A percentile compares a stretch with the other conserved stretches of the same genome.
Evolutionary conservation across 1,140 invertebrate genomes (phyloP).

Genomic region (Luehdorfia chinensis): DNA sequence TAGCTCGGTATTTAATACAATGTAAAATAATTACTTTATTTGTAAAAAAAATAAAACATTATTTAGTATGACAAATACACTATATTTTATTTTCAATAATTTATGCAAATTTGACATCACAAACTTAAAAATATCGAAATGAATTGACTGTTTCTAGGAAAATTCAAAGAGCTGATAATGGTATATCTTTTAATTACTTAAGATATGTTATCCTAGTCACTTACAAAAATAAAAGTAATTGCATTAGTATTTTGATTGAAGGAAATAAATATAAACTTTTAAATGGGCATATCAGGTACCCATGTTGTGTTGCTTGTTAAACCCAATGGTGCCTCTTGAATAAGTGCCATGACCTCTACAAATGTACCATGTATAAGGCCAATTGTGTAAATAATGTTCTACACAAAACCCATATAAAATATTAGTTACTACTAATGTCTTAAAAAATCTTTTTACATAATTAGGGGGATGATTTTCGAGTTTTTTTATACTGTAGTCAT

Average conservation of each 20-base stretch:
- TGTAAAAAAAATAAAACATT: no score
- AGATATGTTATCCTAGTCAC: conserved; percentile 7
- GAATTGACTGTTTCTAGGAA: conserved; percentile 6
- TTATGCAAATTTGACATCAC: conserved; percentile 10
- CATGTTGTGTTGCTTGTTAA: conserved; percentile 6
- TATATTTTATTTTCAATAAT: no score
- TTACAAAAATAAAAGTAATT: conserved; percentile 7
- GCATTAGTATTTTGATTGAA: no score
- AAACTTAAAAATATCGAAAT: conserved; percentile 9
- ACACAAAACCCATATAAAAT: no score
- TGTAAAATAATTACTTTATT: no score
- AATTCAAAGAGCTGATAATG: conserved; percentile 12
- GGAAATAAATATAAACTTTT: background rate
- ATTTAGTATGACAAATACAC: no score
- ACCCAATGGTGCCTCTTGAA: conserved; percentile 14
- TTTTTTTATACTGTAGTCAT: no score
- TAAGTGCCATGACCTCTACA: conserved; percentile 15
- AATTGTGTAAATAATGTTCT: background rate
- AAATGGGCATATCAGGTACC: background rate
- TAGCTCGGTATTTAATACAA: no score
- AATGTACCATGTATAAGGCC: conserved; percentile 9
- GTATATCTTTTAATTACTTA: conserved; percentile 16
- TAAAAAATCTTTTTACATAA: no score
- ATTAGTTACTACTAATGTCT: no score
- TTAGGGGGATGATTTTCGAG: no score